phyloP scores from a whole-genome alignment of 1,140 invertebrate species.

The Drosophila pseudoananassae region DNA sequence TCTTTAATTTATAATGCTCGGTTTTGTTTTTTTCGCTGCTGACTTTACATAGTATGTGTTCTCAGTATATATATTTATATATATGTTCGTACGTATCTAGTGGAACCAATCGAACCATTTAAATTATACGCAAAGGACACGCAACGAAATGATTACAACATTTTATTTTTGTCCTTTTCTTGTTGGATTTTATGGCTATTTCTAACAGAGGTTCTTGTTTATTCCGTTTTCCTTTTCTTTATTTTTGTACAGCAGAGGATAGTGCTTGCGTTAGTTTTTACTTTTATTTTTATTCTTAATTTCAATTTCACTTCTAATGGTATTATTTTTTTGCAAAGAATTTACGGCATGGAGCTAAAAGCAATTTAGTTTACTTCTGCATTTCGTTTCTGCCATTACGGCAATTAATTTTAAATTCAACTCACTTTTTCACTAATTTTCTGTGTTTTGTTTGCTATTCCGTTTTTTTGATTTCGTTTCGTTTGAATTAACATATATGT shows the following conservation, averaged over 20 bases:
- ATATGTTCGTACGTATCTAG: slow-evolving; percentile 41
- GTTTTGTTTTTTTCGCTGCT: slow-evolving; percentile 39
- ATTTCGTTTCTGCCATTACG: slow-evolving; percentile 38
- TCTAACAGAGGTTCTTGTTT: slow-evolving; percentile 21
- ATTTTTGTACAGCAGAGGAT: slow-evolving; percentile 28
- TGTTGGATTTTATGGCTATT: slow-evolving; percentile 19
- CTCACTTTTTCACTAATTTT: slow-evolving; percentile 45
- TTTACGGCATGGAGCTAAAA: slow-evolving; percentile 39
- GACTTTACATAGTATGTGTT: slow-evolving; percentile 48
- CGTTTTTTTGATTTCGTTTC: slow-evolving; percentile 3
- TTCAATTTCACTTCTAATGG: slow-evolving; percentile 41
- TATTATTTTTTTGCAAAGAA: slow-evolving; percentile 22
- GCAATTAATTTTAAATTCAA: slow-evolving; percentile 47
- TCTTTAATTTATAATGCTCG: slow-evolving; percentile 53
- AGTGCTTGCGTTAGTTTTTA: slow-evolving; percentile 15
- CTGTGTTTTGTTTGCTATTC: slow-evolving; percentile 27
- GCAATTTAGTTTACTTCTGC: slow-evolving; percentile 40
- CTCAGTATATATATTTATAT: slow-evolving; percentile 48
- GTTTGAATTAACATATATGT: slow-evolving; percentile 65
- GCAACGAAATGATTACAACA: slow-evolving; percentile 52
- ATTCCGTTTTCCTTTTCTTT: not conserved
- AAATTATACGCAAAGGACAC: slow-evolving; percentile 47
- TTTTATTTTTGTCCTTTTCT: slow-evolving; percentile 12
- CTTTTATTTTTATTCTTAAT: slow-evolving; percentile 5
- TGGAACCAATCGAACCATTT: slow-evolving; percentile 52